Conservation (phyloP, 1,140 invertebrate species). For the Araneus ventricosus region DNA sequence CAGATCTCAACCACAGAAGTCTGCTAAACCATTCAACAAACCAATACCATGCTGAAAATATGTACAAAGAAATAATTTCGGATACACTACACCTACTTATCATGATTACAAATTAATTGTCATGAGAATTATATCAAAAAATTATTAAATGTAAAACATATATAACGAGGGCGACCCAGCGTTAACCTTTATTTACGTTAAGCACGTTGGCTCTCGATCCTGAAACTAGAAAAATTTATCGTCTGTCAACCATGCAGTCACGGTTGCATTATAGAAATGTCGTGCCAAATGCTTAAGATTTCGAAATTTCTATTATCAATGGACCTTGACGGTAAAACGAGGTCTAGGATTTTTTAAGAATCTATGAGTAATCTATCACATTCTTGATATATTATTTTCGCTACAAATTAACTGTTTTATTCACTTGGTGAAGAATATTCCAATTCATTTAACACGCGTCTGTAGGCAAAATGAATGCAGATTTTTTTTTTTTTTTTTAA, state of each 20-base stretch:
- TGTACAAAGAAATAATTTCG: conserved; percentile 49
- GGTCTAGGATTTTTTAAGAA: not conserved
- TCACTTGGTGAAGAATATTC: no score
- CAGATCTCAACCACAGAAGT: conserved; percentile 61
- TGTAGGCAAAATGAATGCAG: no score
- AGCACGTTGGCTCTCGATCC: not conserved
- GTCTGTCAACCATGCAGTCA: not conserved
- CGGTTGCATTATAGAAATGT: not conserved
- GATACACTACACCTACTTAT: conserved; percentile 32
- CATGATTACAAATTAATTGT: not conserved
- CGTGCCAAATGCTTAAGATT: not conserved
- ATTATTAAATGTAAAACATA: no score
- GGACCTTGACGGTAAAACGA: not conserved
- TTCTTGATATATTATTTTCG: no score
- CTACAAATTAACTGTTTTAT: no score
- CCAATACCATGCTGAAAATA: conserved; percentile 65
- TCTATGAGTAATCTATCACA: no score
- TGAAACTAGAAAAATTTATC: not conserved
- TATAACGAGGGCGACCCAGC: not conserved
- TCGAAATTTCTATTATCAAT: not conserved
- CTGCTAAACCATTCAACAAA: conserved; percentile 32
- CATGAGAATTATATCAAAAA: not conserved
- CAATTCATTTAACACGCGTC: no score
- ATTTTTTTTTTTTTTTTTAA: no score
- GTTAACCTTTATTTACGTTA: not conserved